Percentiles rank a stretch among this genome's conserved stretches.
These are phyloP conservation scores for Aix galericulata DNA, from an alignment of 2,113 vertebrate species.

Conservation along the genomic window DNA sequence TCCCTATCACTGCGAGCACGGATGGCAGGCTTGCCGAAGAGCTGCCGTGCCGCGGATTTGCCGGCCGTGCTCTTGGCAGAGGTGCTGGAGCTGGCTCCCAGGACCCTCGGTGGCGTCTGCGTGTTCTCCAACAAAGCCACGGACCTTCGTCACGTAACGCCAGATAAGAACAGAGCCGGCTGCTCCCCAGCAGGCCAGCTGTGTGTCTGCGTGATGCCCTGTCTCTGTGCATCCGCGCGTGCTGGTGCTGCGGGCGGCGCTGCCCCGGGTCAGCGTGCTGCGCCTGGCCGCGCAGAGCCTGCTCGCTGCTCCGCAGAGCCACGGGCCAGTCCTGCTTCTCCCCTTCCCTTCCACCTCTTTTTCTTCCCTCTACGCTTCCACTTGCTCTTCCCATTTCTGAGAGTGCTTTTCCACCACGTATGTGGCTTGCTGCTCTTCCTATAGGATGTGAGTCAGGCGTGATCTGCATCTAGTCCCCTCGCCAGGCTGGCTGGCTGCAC, in stretches of 20 bases:
- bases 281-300: not conserved
- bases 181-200: not conserved
- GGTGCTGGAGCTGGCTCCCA: not conserved
- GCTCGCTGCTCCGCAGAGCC: not conserved
- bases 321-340: not conserved
- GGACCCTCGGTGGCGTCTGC: not conserved
- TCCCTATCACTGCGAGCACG: not conserved
- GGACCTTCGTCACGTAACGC: not conserved
- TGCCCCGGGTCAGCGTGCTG: not conserved
- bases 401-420: not conserved
- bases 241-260: not conserved
- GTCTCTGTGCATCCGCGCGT: not conserved
- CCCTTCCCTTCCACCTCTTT: not conserved
- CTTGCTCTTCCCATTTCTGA: not conserved
- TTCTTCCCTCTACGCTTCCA: not conserved
- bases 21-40: not conserved
- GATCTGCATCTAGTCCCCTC: not conserved
- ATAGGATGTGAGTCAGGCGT: slow-evolving; percentile 55
- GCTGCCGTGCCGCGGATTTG: not conserved
- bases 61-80: slow-evolving; percentile 3
- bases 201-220: not conserved
- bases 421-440: slow-evolving; percentile 13
- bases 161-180: not conserved
- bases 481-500: slow-evolving; percentile 19
- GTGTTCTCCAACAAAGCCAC: not conserved